These are phyloP conservation scores for Atta cephalotes DNA, from an alignment of 1,140 invertebrate genomes.

Conservation along the genomic window DNA sequence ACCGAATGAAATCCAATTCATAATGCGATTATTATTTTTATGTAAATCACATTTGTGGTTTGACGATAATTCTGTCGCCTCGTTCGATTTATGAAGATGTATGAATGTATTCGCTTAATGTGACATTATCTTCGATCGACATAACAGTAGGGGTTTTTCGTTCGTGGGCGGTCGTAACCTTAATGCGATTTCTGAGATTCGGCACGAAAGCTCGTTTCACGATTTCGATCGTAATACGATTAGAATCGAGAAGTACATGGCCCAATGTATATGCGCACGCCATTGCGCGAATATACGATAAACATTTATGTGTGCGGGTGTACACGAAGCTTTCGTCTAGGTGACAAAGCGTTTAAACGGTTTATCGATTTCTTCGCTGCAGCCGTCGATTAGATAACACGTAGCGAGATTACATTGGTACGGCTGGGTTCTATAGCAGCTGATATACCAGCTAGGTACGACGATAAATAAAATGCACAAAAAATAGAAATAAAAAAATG, in stretches of 20 bases:
- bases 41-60: constrained; percentile 2
- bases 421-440: constrained; percentile 18
- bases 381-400: constrained; percentile 65
- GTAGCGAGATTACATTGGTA: constrained; percentile 51
- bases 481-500: constrained; percentile 23
- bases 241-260: constrained; percentile 69
- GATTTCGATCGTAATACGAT: constrained; percentile 75
- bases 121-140: constrained; percentile 54
- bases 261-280: constrained; percentile 54
- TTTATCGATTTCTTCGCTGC: constrained; percentile 60
- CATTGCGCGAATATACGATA: constrained; percentile 25
- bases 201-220: constrained; percentile 65
- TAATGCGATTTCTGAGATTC: constrained; percentile 62
- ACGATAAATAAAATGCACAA: constrained; percentile 32
- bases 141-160: constrained; percentile 51
- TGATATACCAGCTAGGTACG: constrained; percentile 35
- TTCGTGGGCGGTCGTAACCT: constrained; percentile 11
- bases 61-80: constrained; percentile 38
- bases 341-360: constrained; percentile 56
- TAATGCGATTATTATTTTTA: constrained; percentile 25
- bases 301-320: not conserved
- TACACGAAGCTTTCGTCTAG: constrained; percentile 43
- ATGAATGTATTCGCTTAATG: constrained; percentile 59
- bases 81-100: constrained; percentile 58
- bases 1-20: constrained; percentile 20